A percentile compares a stretch with the other conserved stretches of the same genome.
These are phyloP conservation scores for Lobophora halterata DNA, from an alignment of 2,888 invertebrate genomes.

Conservation along the genomic window DNA sequence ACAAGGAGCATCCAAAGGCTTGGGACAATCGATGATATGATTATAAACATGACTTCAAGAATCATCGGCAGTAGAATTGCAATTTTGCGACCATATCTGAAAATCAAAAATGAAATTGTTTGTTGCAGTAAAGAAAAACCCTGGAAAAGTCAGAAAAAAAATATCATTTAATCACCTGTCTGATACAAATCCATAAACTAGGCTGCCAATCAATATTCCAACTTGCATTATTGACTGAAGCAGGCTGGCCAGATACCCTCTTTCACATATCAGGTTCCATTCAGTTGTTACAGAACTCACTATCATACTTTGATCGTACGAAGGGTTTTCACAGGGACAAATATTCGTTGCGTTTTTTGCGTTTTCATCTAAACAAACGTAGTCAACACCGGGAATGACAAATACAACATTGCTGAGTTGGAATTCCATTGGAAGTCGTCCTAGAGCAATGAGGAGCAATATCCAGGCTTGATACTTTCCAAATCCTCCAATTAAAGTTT, in stretches of 20 bases:
- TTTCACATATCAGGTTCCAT: conserved; percentile 82
- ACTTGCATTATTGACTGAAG: conserved; percentile 79
- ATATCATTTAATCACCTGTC: conserved; percentile 56
- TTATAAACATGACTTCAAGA: conserved; percentile 78
- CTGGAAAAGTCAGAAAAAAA: too few relatives aligned
- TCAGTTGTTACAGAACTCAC: conserved; percentile 80
- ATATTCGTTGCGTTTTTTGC: conserved; percentile 55
- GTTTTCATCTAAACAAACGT: conserved; percentile 61
- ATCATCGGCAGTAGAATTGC: conserved; percentile 81
- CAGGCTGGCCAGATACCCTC: conserved; percentile 74
- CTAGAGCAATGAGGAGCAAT: conserved; percentile 67
- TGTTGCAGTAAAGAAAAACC: background rate
- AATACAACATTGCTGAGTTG: conserved; percentile 80
- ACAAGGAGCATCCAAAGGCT: conserved; percentile 82
- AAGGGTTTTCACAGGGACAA: conserved; percentile 68
- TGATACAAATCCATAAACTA: conserved; percentile 76
- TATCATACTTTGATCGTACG: conserved; percentile 77
- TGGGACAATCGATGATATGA: conserved; percentile 76
- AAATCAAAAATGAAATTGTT: conserved; percentile 28
- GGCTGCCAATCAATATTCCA: conserved; percentile 78
- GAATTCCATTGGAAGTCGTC: conserved; percentile 79
- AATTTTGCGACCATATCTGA: conserved; percentile 83
- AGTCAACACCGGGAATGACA: conserved; percentile 75
- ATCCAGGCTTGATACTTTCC: conserved; percentile 80
- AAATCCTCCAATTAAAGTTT: conserved; percentile 75